Base-by-base conservation (phyloP, 2,888 invertebrate species). In the Hypomecis atomaria region DNA sequence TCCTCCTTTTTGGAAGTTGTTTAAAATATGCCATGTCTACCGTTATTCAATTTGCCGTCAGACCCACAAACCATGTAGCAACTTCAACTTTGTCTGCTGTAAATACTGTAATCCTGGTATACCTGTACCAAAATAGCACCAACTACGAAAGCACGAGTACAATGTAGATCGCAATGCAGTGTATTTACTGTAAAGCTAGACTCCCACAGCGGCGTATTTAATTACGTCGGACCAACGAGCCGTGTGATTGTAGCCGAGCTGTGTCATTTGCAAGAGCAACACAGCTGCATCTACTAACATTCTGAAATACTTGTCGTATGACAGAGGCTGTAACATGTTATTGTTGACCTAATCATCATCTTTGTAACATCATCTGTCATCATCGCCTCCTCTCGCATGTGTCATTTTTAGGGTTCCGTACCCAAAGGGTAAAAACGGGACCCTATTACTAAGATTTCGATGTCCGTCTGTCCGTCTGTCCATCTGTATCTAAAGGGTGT, bases 201-300 rank as follows among this genome's bases (percentile, higher is more conserved):
- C 43, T 47, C 55, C 50, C 72, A 67, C 61, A 61, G 67, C 65
- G 66, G 71, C 72, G 75, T 70, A 85, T 87, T 84, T 84, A 84
- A 86, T 87, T 84, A 86, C 75, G 73, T 59, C 74, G 72, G 74
- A 60, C 72, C 83, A 82, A 78, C 86, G 85, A 83, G 72, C 82
- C 86, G 76, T 80, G 76, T 81, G 79, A 87, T 87, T 86, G 87
- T 81, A 78, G 71, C 71, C 70, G 49, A 43, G 73, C 75, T 72
- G 64, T 75, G 75, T 76, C 77, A 75, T 72, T 75, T 65, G 65
- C 78, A 75, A 67, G 45, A n/a, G 50, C 59, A 60, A 52, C 59
- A 62, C 36, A 40, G 34, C 52, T 55, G 54, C 33, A 40, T 0
- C 45, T 40, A 36, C 61, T 59, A 11, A 11, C 42, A 43, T 52